Evolutionary conservation across 2,797 vertebrate species (phyloP).

Genomic region (Chelonia mydas): DNA sequence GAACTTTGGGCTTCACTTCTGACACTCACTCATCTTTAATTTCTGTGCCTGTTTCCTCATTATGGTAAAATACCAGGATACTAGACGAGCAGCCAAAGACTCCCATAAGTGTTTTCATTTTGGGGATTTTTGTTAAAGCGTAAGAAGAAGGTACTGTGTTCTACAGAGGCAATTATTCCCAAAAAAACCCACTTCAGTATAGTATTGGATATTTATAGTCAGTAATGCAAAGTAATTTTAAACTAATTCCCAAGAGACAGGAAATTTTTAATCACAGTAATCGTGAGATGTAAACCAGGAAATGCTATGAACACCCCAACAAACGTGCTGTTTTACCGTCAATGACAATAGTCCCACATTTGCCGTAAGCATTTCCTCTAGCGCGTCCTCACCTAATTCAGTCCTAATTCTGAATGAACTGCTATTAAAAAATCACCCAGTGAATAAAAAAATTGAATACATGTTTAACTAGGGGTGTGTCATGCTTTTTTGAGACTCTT

Average conservation of each 20-base stretch:
- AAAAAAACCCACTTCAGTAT: neutral
- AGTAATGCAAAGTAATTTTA: neutral
- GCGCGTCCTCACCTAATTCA: conserved; percentile 39
- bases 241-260: too few species aligned
- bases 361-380: conserved; percentile 29
- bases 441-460: fast-evolving
- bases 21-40: neutral
- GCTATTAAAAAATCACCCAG: neutral
- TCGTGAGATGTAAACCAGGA: conserved; percentile 18
- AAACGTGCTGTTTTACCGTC: conserved; percentile 48
- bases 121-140: neutral
- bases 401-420: neutral
- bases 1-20: neutral
- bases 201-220: neutral
- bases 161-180: neutral
- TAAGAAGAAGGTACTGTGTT: neutral
- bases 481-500: neutral
- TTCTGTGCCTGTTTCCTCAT: neutral
- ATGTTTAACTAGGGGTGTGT: fast-evolving
- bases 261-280: neutral
- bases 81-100: neutral
- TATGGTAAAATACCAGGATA: neutral
- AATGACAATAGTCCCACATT: conserved; percentile 22
- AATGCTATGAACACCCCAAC: conserved; percentile 24
- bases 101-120: neutral